phyloP scores from a whole-genome alignment of 1,140 invertebrate genomes.

The Zeugodacus cucurbitae region DNA sequence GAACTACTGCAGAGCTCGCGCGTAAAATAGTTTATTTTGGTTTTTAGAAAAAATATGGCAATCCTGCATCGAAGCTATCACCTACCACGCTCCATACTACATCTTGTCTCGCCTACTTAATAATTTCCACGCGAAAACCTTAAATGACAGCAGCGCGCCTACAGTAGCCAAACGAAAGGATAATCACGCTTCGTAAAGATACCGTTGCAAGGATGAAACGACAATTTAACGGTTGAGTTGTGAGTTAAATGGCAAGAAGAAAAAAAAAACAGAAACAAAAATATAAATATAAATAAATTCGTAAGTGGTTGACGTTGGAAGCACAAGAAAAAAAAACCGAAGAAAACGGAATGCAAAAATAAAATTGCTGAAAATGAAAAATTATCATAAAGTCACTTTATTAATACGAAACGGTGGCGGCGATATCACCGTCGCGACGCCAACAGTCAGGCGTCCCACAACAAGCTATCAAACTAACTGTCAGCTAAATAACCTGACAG shows the following conservation, averaged over 20 bases:
- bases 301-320: neutral
- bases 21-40: too few relatives aligned
- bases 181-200: constrained; percentile 9
- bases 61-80: neutral
- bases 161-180: neutral
- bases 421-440: constrained; percentile 28
- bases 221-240: constrained; percentile 27
- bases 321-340: neutral
- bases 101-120: neutral
- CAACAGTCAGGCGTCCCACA: neutral
- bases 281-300: neutral
- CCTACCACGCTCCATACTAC: neutral
- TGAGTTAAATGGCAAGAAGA: neutral
- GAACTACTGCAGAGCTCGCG: too few relatives aligned
- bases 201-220: constrained; percentile 9
- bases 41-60: neutral
- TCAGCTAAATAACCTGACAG: neutral
- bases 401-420: constrained; percentile 35
- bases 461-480: neutral
- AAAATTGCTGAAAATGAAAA: constrained; percentile 36
- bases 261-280: neutral
- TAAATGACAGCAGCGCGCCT: neutral
- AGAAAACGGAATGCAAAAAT: neutral
- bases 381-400: constrained; percentile 42
- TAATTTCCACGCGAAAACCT: constrained; percentile 15